A percentile compares a stretch with the other conserved stretches of the same genome.
phyloP scores from a whole-genome alignment of 2,113 vertebrate genomes.

The Illadopsis cleaveri region DNA sequence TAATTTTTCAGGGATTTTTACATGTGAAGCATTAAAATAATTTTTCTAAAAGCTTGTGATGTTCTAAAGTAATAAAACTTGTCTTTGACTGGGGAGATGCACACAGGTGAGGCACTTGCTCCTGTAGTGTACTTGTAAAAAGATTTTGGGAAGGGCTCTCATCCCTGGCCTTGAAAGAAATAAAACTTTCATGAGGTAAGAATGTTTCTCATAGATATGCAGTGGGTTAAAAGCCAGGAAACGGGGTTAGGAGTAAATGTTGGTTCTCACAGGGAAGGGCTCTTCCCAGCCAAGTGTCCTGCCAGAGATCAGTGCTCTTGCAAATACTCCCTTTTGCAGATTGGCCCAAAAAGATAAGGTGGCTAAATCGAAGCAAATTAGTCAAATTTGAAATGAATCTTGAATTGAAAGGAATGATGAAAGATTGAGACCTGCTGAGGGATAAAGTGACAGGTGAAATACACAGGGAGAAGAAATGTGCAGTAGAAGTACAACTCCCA shows the following conservation, averaged over 20 bases:
- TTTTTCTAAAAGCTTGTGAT: neutral
- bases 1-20: neutral
- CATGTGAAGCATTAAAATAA: neutral
- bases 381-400: neutral
- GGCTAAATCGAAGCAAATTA: neutral
- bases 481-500: neutral
- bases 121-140: neutral
- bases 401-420: neutral
- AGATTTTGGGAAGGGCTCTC: neutral
- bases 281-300: neutral
- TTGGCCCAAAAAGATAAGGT: neutral
- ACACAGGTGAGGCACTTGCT: neutral
- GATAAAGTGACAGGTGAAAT: neutral
- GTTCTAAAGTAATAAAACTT: neutral
- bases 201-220: neutral
- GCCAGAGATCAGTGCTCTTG: neutral
- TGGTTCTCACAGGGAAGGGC: neutral
- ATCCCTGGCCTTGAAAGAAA: neutral
- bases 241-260: neutral
- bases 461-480: neutral
- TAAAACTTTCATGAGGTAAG: neutral
- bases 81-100: accelerated
- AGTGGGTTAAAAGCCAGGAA: neutral
- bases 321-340: neutral
- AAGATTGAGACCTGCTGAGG: neutral